A percentile compares a stretch with the other conserved stretches of the same genome.
These are phyloP conservation scores for Bradynema listronoti DNA, from an alignment of 1,140 invertebrate genomes.

Conservation along the genomic window DNA sequence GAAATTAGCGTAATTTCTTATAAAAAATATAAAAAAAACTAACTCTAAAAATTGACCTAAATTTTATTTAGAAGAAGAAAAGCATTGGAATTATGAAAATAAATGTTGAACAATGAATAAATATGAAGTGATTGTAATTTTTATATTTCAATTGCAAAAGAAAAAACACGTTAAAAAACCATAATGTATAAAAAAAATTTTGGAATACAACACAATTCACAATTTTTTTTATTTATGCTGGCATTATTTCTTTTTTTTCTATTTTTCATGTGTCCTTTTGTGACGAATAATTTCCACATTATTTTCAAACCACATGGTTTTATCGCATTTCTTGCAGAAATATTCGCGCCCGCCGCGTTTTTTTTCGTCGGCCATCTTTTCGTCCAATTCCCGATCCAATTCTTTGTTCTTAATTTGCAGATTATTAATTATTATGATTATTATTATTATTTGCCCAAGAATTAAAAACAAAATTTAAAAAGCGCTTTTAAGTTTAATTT, in stretches of 20 bases:
- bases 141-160: neutral
- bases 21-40: neutral
- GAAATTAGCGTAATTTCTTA: too few species aligned
- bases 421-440: constrained; percentile 9
- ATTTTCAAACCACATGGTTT: constrained; percentile 31
- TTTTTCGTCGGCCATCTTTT: constrained; percentile 16
- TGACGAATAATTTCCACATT: constrained; percentile 35
- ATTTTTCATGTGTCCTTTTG: constrained; percentile 24
- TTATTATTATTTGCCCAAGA: too few species aligned
- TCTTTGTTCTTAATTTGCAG: constrained; percentile 20
- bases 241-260: neutral
- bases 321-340: constrained; percentile 27
- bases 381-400: constrained; percentile 24
- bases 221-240: neutral
- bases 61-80: neutral
- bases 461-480: neutral
- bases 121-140: neutral
- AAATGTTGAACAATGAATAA: too few species aligned
- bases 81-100: neutral
- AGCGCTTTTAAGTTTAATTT: too few species aligned
- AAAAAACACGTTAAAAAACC: neutral
- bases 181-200: neutral
- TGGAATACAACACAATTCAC: too few species aligned
- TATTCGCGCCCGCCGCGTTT: constrained; percentile 21
- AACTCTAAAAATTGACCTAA: neutral